Evolutionary conservation across 2,113 vertebrate genomes (phyloP).

Genomic region (Scatophagus argus): DNA sequence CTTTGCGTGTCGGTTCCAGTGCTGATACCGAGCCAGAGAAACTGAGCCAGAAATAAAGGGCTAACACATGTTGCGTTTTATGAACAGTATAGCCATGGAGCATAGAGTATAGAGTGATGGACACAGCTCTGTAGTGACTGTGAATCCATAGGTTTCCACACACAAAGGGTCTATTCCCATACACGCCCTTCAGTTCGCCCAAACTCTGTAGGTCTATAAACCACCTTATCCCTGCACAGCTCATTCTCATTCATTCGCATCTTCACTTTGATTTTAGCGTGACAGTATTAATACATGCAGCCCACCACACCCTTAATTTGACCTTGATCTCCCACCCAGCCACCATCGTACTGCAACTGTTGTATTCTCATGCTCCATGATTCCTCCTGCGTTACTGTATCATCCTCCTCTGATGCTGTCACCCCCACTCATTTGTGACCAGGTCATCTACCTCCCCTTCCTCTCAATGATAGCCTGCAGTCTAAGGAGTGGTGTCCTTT

Average conservation of each 20-base stretch:
- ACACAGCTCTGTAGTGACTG: conserved; percentile 59
- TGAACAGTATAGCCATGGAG: conserved; percentile 49
- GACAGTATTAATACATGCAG: conserved; percentile 32
- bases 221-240: conserved; percentile 17
- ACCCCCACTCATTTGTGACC: not conserved
- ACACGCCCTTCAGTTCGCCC: conserved; percentile 43
- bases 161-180: conserved; percentile 23
- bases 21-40: conserved; percentile 61
- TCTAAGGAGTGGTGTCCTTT: conserved; percentile 8
- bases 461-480: not conserved
- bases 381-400: conserved; percentile 6
- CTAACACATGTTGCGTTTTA: conserved; percentile 76
- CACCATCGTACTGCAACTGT: not conserved
- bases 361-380: not conserved
- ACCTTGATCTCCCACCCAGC: conserved; percentile 19
- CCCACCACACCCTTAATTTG: conserved; percentile 16
- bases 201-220: conserved; percentile 22
- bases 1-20: conserved; percentile 57
- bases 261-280: conserved; percentile 31
- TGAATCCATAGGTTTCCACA: conserved; percentile 48
- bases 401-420: conserved; percentile 5
- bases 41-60: conserved; percentile 74
- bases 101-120: conserved; percentile 40
- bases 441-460: conserved; percentile 25
- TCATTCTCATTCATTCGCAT: conserved; percentile 37